A percentile compares a stretch with the other conserved stretches of the same genome.
These are phyloP conservation scores for Distichodus sexfasciatus DNA, from an alignment of 2,797 vertebrate genomes.

Conservation along the genomic window DNA sequence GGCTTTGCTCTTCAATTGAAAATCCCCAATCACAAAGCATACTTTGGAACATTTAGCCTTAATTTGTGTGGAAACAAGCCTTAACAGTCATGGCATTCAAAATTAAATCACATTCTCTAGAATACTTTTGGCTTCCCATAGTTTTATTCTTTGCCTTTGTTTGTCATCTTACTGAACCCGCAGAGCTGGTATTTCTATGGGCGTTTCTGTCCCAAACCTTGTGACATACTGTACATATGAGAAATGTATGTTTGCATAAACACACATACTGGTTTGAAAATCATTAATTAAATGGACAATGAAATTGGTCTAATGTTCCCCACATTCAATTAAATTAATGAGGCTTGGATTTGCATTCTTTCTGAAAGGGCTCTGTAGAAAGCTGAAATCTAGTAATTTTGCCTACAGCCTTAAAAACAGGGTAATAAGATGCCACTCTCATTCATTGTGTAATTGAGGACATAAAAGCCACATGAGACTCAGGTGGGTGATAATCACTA, in stretches of 20 bases:
- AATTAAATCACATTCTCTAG: too few relatives aligned
- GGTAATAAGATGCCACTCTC: slow-evolving; percentile 38
- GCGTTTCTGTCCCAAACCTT: too few relatives aligned
- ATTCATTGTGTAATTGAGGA: slow-evolving; percentile 43
- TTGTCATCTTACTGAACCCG: too few relatives aligned
- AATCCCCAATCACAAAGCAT: not conserved
- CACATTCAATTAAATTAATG: not conserved
- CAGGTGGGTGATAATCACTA: slow-evolving; percentile 40
- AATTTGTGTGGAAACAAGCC: not conserved
- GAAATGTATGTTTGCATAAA: too few relatives aligned
- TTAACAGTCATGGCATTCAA: not conserved
- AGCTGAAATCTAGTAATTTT: slow-evolving; percentile 8
- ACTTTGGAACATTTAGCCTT: not conserved
- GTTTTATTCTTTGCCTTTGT: too few relatives aligned
- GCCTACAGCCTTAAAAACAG: slow-evolving; percentile 25
- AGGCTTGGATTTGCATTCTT: slow-evolving; percentile 5
- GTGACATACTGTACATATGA: too few relatives aligned
- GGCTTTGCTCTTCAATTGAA: slow-evolving; percentile 5
- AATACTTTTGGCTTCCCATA: too few relatives aligned
- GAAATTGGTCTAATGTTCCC: not conserved
- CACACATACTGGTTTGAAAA: not conserved
- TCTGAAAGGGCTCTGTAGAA: slow-evolving; percentile 3
- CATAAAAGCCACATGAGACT: slow-evolving; percentile 48
- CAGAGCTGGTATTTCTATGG: too few relatives aligned
- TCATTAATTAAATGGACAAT: not conserved